Evolutionary conservation across 2,113 vertebrate genomes (phyloP).

Genomic region (Oriolus oriolus): DNA sequence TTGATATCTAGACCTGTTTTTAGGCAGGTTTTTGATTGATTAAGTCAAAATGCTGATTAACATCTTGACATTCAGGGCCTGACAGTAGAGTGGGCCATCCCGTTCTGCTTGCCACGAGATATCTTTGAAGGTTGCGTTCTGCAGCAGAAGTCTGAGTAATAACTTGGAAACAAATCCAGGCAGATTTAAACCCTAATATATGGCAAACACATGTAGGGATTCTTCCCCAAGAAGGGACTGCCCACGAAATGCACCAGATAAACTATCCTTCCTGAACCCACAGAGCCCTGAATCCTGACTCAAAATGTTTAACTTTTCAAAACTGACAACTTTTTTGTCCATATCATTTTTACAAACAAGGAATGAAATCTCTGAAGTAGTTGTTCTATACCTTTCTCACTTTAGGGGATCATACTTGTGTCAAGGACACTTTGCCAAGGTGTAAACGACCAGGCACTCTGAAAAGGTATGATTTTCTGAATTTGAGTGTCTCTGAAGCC

Average conservation of each 20-base stretch:
- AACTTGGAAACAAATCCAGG: neutral
- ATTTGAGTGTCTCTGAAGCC: neutral
- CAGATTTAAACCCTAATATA: neutral
- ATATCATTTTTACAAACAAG: neutral
- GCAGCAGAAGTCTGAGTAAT: neutral
- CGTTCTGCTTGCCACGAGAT: fast-evolving
- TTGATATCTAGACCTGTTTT: neutral
- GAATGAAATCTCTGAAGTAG: neutral
- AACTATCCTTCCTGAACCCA: neutral
- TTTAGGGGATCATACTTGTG: neutral
- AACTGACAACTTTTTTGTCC: neutral
- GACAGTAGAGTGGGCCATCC: neutral
- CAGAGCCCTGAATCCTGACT: neutral
- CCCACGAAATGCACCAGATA: neutral
- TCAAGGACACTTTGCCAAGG: neutral
- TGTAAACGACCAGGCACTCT: neutral
- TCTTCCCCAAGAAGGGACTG: neutral
- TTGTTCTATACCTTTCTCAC: neutral
- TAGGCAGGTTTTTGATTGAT: neutral
- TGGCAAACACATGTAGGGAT: neutral
- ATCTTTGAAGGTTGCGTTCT: neutral
- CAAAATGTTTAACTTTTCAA: neutral
- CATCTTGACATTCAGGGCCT: neutral
- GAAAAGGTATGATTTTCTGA: neutral
- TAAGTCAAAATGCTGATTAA: neutral